phyloP scores from a whole-genome alignment of 2,113 vertebrate genomes.

The Manacus vitellinus region DNA sequence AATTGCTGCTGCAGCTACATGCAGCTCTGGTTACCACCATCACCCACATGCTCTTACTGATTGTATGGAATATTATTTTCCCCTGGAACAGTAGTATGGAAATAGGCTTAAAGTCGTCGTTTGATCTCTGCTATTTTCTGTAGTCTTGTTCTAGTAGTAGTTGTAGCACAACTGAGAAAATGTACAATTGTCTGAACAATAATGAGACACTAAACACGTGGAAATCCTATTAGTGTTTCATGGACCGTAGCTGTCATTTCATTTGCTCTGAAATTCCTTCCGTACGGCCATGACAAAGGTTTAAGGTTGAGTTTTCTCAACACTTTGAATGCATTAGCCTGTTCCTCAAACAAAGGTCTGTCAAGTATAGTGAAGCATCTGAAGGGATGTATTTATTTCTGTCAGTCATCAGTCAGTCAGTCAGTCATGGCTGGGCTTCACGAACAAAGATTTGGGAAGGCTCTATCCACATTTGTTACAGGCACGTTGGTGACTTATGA shows the following conservation, averaged over 20 bases:
- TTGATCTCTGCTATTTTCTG: neutral
- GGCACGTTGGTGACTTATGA: too few relatives aligned
- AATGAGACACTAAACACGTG: neutral
- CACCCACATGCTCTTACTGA: neutral
- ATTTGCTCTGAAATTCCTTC: constrained; percentile 43
- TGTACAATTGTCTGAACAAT: neutral
- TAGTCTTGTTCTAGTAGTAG: neutral
- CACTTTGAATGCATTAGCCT: neutral
- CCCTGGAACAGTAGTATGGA: neutral
- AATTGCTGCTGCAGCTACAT: neutral
- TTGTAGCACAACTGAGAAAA: neutral
- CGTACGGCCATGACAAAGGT: neutral
- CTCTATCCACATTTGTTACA: too few relatives aligned
- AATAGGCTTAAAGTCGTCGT: neutral
- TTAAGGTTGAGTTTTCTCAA: constrained; percentile 30
- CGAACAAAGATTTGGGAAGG: too few relatives aligned
- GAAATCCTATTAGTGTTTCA: constrained; percentile 41
- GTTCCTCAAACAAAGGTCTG: constrained; percentile 11
- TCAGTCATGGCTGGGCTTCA: too few relatives aligned
- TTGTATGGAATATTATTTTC: neutral
- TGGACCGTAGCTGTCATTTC: neutral
- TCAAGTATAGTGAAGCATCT: neutral
- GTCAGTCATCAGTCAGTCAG: neutral
- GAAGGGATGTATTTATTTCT: constrained; percentile 7
- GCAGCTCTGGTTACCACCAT: neutral